phyloP scores from a whole-genome alignment of 2,797 vertebrate genomes.

The Pseudomugil gertrudae region DNA sequence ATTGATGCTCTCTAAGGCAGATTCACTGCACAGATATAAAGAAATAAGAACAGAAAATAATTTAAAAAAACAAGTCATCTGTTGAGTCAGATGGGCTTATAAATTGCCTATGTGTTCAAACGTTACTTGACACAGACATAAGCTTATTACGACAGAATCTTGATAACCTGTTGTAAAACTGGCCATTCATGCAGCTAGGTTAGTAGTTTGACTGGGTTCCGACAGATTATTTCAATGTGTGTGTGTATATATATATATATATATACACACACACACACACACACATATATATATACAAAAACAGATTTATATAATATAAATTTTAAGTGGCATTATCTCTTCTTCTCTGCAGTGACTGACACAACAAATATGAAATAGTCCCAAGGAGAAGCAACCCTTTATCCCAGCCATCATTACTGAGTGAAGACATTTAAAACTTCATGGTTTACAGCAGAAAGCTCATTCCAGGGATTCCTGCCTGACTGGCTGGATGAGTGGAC shows the following conservation, averaged over 20 bases:
- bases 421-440: background rate
- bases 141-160: background rate
- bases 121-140: background rate
- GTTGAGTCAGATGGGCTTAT: background rate
- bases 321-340: too few species aligned
- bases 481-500: conserved; percentile 18
- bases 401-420: background rate
- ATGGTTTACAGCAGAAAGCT: conserved; percentile 5
- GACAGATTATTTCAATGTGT: too few species aligned
- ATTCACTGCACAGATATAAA: background rate
- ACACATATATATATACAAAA: too few species aligned
- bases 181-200: too few species aligned
- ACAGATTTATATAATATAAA: too few species aligned
- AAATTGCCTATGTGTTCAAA: too few species aligned
- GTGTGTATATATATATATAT: too few species aligned
- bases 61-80: background rate
- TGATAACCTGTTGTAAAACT: background rate
- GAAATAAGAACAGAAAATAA: background rate
- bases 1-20: background rate
- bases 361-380: too few species aligned
- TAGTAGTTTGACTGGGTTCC: background rate
- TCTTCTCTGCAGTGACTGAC: too few species aligned
- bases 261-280: too few species aligned
- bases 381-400: too few species aligned
- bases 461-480: conserved; percentile 53